Percentiles rank a stretch among this genome's conserved stretches.
These are phyloP conservation scores for Thalassophryne amazonica DNA, from an alignment of 2,797 vertebrate genomes.

Conservation along the genomic window DNA sequence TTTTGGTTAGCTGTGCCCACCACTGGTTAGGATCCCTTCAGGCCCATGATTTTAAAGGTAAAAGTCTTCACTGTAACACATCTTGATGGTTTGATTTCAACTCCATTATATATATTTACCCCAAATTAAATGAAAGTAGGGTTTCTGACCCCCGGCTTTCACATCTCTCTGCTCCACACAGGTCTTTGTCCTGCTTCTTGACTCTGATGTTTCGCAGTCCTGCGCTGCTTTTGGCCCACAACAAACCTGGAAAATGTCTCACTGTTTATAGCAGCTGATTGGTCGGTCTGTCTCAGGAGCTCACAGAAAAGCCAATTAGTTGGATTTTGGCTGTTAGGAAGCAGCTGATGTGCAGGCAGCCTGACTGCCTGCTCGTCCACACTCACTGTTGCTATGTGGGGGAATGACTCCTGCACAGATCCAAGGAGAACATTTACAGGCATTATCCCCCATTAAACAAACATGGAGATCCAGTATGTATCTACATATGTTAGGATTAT, in stretches of 20 bases:
- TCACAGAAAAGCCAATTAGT: constrained; percentile 40
- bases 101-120: no score
- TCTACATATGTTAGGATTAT: constrained; percentile 23
- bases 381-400: constrained; percentile 18
- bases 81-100: no score
- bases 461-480: constrained; percentile 28
- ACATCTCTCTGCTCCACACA: not conserved
- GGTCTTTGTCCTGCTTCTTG: constrained; percentile 8
- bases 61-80: no score
- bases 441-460: constrained; percentile 55
- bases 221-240: constrained; percentile 6
- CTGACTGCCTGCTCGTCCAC: constrained; percentile 10
- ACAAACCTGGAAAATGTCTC: constrained; percentile 34
- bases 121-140: not conserved
- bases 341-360: constrained; percentile 49
- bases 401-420: constrained; percentile 47
- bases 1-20: no score
- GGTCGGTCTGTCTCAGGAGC: constrained; percentile 35
- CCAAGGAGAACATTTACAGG: constrained; percentile 41
- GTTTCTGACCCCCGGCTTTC: constrained; percentile 10
- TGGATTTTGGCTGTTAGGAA: constrained; percentile 45
- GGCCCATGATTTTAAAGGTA: no score
- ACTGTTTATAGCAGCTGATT: constrained; percentile 58
- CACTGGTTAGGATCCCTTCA: no score
- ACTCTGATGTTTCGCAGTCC: constrained; percentile 34